phyloP scores from a whole-genome alignment of 53 echinoderm and acorn worm species.

The Holothuria leucospilota region DNA sequence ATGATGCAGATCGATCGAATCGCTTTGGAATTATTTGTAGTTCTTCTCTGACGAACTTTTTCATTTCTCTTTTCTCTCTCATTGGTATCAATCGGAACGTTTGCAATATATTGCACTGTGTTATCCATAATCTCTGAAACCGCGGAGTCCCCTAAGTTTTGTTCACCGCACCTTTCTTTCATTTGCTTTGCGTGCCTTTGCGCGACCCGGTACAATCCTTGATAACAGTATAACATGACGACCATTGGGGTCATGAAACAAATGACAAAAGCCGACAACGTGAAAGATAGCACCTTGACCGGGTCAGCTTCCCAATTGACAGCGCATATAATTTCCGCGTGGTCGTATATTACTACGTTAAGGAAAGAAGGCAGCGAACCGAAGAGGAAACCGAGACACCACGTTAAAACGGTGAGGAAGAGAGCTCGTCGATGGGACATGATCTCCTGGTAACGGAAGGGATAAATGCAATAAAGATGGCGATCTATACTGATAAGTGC shows the following conservation, averaged over 20 bases:
- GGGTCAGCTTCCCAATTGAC: conserved; percentile 81
- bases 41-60: conserved; percentile 20
- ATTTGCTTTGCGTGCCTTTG: conserved; percentile 66
- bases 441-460: conserved; percentile 64
- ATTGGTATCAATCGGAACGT: too few species aligned
- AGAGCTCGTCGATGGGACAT: conserved; percentile 65
- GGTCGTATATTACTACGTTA: conserved; percentile 75
- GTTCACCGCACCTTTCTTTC: not conserved
- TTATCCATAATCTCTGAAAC: not conserved
- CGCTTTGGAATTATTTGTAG: conserved; percentile 57
- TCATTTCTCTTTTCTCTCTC: not conserved
- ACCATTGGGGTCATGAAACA: conserved; percentile 73
- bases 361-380: conserved; percentile 59
- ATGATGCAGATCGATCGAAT: conserved; percentile 73
- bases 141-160: not conserved
- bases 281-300: conserved; percentile 60
- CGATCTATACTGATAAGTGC: conserved; percentile 81
- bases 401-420: conserved; percentile 31
- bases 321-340: conserved; percentile 80
- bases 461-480: conserved; percentile 75
- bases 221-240: conserved; percentile 71
- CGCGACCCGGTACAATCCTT: conserved; percentile 71
- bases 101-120: not conserved
- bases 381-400: conserved; percentile 69
- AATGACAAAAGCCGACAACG: conserved; percentile 68